A percentile compares a stretch with the other conserved stretches of the same genome.
phyloP scores from a whole-genome alignment of 2,113 vertebrate genomes.

The Colius striatus region DNA sequence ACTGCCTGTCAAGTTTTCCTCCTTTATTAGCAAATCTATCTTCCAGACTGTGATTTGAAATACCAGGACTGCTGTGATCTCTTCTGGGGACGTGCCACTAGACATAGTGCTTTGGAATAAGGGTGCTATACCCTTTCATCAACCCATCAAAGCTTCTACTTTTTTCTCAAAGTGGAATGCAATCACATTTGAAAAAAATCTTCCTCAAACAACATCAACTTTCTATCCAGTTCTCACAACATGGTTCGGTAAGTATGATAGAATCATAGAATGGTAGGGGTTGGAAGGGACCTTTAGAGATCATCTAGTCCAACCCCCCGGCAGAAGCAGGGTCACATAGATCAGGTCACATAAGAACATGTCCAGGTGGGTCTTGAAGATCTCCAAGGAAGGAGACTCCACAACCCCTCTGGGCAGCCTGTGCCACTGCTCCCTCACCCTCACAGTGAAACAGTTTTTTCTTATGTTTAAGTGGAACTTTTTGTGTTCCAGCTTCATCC shows the following conservation, averaged over 20 bases:
- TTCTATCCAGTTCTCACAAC: not conserved
- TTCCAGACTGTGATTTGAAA: not conserved
- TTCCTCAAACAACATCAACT: not conserved
- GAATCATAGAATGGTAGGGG: no score
- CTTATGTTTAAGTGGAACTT: no score
- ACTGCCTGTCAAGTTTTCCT: not conserved
- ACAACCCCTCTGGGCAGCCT: no score
- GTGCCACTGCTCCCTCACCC: no score
- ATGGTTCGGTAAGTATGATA: not conserved
- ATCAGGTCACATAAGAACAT: no score
- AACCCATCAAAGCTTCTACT: not conserved
- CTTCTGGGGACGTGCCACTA: slow-evolving; percentile 7
- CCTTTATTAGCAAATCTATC: not conserved
- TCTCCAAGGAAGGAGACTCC: no score
- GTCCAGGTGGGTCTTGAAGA: no score
- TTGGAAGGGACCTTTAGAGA: no score
- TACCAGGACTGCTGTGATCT: slow-evolving; percentile 18
- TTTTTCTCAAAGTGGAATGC: not conserved
- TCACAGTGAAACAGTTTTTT: no score
- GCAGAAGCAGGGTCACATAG: no score
- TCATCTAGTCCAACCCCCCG: no score
- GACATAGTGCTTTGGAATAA: not conserved
- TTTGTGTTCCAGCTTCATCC: no score
- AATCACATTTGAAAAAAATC: not conserved
- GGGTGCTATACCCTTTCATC: slow-evolving; percentile 14